phyloP scores from a whole-genome alignment of 2,113 vertebrate species.

The Aphyosemion australe region DNA sequence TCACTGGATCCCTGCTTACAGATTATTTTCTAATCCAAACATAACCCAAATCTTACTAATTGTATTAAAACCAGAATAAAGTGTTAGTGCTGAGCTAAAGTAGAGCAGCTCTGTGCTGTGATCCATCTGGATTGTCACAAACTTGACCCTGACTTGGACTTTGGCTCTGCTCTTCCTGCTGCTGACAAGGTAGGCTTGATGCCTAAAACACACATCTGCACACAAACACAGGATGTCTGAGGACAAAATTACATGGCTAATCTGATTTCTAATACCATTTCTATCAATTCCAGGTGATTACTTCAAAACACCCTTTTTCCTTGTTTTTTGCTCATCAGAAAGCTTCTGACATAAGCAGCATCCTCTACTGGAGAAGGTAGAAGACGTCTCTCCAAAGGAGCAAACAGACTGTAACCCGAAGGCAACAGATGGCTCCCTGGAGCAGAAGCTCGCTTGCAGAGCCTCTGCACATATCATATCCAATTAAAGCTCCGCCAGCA shows the following conservation, averaged over 20 bases:
- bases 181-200: not conserved
- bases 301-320: not conserved
- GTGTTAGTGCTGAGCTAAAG: no score
- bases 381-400: not conserved
- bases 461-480: slow-evolving; percentile 74
- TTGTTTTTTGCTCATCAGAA: slow-evolving; percentile 5
- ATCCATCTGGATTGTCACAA: slow-evolving; percentile 26
- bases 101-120: not conserved
- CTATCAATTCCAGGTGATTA: slow-evolving; percentile 2
- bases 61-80: no score
- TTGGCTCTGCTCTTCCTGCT: slow-evolving; percentile 2
- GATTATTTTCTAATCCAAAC: no score
- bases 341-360: not conserved
- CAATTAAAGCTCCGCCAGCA: slow-evolving; percentile 77
- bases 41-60: no score
- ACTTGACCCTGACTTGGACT: not conserved
- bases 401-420: slow-evolving; percentile 41
- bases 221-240: not conserved
- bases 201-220: slow-evolving; percentile 2
- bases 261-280: not conserved
- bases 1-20: no score
- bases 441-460: slow-evolving; percentile 49
- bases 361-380: not conserved
- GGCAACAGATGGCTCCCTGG: slow-evolving; percentile 74
- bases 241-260: not conserved